Evolutionary conservation across 2,113 vertebrate species (phyloP), one percentile per base, ranked within the genome.

Genomic region (Poeciliopsis occidentalis): DNA sequence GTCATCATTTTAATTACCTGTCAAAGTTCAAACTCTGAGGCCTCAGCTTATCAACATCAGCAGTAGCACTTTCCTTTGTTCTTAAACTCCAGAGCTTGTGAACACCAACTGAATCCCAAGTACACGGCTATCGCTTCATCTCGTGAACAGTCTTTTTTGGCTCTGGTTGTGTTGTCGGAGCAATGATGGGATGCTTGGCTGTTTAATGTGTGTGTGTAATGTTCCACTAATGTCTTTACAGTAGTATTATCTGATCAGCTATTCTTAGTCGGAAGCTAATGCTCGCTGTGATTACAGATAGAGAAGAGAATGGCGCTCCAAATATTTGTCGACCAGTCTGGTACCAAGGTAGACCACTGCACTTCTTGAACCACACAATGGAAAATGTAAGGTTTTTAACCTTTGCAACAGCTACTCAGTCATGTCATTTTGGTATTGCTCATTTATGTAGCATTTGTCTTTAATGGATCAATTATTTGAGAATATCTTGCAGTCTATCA

Each of bases 231-330:
- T 93, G 83, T 87, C 82, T 82, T 77, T 26, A 70, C 83, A 37
- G 69, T 71, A 34, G 80, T 67, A 82, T 85, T 89, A 93, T 93
- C 91, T 89, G 91, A 93, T 89, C 47, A 71, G 67, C 86, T 91
- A 88, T 91, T 90, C 81, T 75, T 77, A 84, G 87, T 80, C 8
- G 11, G 26, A 19, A 68, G 65, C 70, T 81, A 83, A 88, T 80
- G 84, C 86, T 86, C 2, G 12, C 69, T 60, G 71, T 81, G 87
- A 89, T 89, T 88, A 82, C 63, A 75, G 80, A 84, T 69, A 68
- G 75, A 78, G 64, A 82, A 71, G 86, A 82, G 71, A 79, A 80
- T 80, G 77, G 61, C 32, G 69, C 64, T 85, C 84, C 81, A 82
- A 69, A 82, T 85, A 80, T 84, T 85, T 86, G 67, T 64, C 66